phyloP scores from a whole-genome alignment of 2,113 vertebrate species.

The Rallus limicola region DNA sequence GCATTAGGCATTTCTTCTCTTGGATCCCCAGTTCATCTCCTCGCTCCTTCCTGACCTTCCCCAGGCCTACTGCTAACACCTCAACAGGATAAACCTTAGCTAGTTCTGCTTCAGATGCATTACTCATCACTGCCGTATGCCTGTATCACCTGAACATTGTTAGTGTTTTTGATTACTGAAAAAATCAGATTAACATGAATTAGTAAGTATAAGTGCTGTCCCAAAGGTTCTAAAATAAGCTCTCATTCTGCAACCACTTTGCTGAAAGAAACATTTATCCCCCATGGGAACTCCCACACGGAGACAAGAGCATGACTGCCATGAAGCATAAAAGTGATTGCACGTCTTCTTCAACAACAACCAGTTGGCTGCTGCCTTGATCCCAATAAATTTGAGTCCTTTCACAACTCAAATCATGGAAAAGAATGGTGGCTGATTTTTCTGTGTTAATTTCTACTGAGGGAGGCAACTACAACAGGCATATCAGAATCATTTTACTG shows the following conservation, averaged over 20 bases:
- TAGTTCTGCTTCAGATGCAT: neutral
- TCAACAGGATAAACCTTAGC: neutral
- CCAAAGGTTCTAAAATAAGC: neutral
- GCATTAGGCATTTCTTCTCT: neutral
- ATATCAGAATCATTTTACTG: neutral
- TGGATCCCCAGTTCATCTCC: neutral
- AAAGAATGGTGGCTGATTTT: neutral
- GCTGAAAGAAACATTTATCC: neutral
- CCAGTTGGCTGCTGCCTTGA: neutral
- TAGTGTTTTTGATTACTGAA: neutral
- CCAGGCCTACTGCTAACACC: neutral
- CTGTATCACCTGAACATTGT: neutral
- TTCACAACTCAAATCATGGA: neutral
- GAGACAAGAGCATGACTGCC: neutral
- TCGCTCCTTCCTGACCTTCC: neutral
- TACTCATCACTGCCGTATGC: neutral
- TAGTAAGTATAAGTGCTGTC: neutral
- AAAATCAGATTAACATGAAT: neutral
- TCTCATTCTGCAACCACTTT: neutral
- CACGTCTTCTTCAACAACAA: too few relatives aligned
- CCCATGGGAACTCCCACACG: accelerated
- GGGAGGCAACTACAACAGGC: neutral
- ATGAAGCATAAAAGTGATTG: neutral
- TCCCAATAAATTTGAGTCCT: neutral
- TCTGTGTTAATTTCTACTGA: neutral